Percentiles rank a stretch among this genome's conserved stretches.
These are phyloP conservation scores for Fundulus diaphanus DNA, from an alignment of 2,797 vertebrate genomes.

Conservation along the genomic window DNA sequence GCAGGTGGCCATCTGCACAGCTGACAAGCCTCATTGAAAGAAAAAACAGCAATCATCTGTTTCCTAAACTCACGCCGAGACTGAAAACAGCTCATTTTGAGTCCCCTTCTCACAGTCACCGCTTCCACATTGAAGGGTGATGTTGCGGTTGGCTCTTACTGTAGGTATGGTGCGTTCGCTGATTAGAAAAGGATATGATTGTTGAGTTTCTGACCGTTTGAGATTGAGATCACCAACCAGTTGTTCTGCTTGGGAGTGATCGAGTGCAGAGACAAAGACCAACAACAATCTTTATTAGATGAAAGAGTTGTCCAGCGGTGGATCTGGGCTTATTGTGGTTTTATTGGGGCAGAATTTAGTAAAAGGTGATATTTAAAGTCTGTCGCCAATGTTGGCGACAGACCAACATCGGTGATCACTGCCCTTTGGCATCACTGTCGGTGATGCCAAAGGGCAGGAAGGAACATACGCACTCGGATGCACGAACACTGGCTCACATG, in stretches of 20 bases:
- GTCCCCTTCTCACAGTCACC: background rate
- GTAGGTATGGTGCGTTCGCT: background rate
- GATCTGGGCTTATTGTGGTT: background rate
- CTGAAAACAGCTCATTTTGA: background rate
- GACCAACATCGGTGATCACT: too few relatives aligned
- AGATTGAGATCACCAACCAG: background rate
- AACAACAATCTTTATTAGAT: background rate
- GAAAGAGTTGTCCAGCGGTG: background rate
- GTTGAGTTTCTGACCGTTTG: background rate
- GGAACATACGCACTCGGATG: constrained; percentile 16
- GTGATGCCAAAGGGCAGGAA: background rate
- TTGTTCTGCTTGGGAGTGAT: background rate
- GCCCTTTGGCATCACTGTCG: too few relatives aligned
- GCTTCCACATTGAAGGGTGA: background rate
- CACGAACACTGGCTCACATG: background rate
- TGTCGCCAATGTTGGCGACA: background rate
- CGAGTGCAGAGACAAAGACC: background rate
- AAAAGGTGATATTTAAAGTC: background rate
- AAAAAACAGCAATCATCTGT: background rate
- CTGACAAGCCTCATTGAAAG: too few relatives aligned
- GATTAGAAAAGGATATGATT: background rate
- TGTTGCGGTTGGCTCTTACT: background rate
- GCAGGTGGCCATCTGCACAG: background rate
- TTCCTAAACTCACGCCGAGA: background rate
- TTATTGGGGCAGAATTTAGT: background rate